Conservation (phyloP, 2,797 vertebrate genomes). For the Fringilla coelebs region DNA sequence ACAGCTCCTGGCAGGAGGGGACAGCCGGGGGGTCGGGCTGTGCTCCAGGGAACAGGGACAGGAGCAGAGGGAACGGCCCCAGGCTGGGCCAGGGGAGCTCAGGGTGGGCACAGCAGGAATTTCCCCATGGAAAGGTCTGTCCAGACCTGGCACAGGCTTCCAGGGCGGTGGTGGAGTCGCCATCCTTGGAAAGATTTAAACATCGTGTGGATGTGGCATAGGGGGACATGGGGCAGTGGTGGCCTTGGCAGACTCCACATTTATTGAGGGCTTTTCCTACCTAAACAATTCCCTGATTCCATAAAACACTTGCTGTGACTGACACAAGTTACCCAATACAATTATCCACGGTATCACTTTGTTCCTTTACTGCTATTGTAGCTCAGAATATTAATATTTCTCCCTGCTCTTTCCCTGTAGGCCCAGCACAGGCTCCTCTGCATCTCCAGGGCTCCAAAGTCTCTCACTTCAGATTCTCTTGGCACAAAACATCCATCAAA, state of each 20-base stretch:
- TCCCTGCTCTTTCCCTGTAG: background rate
- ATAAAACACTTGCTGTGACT: background rate
- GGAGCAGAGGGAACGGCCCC: background rate
- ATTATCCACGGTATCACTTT: fast-evolving
- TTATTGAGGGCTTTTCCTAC: background rate
- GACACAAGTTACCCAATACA: background rate
- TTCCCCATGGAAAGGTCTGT: background rate
- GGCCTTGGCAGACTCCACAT: background rate
- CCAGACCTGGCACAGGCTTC: background rate
- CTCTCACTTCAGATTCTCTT: background rate
- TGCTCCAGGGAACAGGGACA: background rate
- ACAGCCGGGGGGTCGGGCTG: background rate
- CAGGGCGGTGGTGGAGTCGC: background rate
- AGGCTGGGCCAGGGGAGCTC: fast-evolving
- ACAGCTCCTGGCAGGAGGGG: background rate
- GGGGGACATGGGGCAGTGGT: background rate
- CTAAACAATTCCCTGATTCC: background rate
- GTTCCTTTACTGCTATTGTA: fast-evolving
- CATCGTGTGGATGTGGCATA: fast-evolving
- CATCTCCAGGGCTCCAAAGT: background rate
- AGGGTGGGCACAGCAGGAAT: background rate
- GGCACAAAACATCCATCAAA: background rate
- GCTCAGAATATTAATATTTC: background rate
- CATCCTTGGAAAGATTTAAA: background rate
- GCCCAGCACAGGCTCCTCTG: background rate